These are phyloP conservation scores for Falco biarmicus DNA, from an alignment of 2,797 vertebrate genomes.

Conservation along the genomic window DNA sequence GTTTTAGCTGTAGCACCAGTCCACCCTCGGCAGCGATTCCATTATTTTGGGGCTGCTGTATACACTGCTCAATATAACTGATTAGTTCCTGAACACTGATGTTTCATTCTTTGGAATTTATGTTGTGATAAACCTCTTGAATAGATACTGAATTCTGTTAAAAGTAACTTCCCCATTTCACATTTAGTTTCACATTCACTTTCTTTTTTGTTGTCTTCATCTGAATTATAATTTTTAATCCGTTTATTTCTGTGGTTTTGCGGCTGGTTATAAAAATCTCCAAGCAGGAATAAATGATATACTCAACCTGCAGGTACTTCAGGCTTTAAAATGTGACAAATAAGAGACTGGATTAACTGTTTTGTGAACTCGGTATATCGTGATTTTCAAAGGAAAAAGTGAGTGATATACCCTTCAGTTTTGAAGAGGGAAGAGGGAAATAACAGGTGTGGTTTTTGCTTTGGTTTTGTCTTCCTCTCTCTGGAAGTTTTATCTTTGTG, in stretches of 20 bases:
- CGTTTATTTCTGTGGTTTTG: not conserved
- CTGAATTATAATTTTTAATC: not conserved
- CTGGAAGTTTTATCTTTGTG: not conserved
- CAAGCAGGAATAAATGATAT: not conserved
- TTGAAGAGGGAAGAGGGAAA: not conserved
- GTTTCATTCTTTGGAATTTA: constrained; percentile 25
- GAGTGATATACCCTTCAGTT: not conserved
- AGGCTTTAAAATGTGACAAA: not conserved
- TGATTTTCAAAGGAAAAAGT: not conserved
- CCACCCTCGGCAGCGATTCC: not conserved
- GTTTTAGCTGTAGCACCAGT: not conserved
- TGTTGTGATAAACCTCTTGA: constrained; percentile 17
- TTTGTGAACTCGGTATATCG: not conserved
- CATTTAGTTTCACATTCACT: not conserved
- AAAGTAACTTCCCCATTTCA: constrained; percentile 3
- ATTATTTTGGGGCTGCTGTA: constrained; percentile 5
- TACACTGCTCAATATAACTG: not conserved
- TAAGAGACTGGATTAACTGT: not conserved
- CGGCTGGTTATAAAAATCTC: not conserved
- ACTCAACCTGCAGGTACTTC: not conserved
- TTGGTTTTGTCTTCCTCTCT: not conserved
- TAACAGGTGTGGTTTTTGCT: not conserved
- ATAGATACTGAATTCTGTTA: not conserved
- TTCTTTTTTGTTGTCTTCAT: not conserved
- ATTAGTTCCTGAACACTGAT: not conserved